phyloP scores from a whole-genome alignment of 2,113 vertebrate species.

The Podiceps cristatus region DNA sequence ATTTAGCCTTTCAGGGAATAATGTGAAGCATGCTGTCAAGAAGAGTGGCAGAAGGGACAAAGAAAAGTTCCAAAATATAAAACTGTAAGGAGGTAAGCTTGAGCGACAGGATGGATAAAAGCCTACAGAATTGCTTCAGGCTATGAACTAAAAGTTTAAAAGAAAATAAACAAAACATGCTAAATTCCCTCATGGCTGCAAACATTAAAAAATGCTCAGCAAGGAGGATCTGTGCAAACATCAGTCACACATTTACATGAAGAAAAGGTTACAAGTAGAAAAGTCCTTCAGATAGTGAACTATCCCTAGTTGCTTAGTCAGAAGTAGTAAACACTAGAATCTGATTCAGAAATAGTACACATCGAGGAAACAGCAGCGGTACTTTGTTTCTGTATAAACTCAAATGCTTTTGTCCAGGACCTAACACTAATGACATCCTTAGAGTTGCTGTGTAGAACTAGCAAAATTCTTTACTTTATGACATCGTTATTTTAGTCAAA shows the following conservation, averaged over 20 bases:
- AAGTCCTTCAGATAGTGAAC: background rate
- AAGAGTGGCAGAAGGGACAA: background rate
- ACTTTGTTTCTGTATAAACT: conserved; percentile 45
- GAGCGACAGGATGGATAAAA: background rate
- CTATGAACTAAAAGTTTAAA: background rate
- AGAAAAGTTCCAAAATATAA: background rate
- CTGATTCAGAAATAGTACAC: conserved; percentile 18
- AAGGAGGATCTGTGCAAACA: background rate
- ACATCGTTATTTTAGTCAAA: conserved; percentile 69
- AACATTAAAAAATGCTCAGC: background rate
- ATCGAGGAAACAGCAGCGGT: conserved; percentile 45
- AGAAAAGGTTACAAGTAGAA: background rate
- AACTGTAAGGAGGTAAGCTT: background rate
- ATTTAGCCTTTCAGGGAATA: background rate
- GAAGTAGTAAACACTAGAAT: conserved; percentile 47
- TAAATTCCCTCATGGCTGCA: background rate
- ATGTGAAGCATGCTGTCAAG: background rate
- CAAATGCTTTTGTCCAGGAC: conserved; percentile 49
- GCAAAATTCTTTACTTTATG: conserved; percentile 62
- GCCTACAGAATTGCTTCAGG: background rate
- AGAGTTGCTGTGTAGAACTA: conserved; percentile 49
- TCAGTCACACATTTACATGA: background rate
- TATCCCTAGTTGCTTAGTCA: background rate
- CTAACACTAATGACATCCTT: conserved; percentile 54
- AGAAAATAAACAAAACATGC: background rate